phyloP scores from a whole-genome alignment of 2,888 invertebrate genomes.

The Parnassius mnemosyne region DNA sequence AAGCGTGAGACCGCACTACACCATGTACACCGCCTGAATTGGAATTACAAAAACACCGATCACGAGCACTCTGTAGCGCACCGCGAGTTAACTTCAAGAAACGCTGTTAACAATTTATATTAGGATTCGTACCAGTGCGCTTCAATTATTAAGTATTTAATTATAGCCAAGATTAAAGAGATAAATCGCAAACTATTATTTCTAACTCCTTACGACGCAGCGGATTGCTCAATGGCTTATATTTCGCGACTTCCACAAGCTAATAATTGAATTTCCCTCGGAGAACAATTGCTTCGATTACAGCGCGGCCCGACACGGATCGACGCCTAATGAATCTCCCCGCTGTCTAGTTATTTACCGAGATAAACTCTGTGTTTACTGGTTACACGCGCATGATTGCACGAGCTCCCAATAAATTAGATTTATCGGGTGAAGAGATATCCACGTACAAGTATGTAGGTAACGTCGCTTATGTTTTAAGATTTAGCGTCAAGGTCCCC shows the following conservation, averaged over 20 bases:
- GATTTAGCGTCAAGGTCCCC: conserved; percentile 25
- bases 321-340: conserved; percentile 78
- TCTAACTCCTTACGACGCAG: conserved; percentile 65
- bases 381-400: conserved; percentile 76
- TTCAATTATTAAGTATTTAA: conserved; percentile 75
- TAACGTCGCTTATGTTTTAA: conserved; percentile 31
- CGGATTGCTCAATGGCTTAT: conserved; percentile 67
- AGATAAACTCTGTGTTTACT: conserved; percentile 77
- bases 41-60: conserved; percentile 68
- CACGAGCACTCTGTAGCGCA: conserved; percentile 64
- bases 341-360: conserved; percentile 76
- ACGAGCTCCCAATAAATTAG: conserved; percentile 76
- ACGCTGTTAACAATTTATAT: conserved; percentile 59
- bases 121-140: conserved; percentile 48
- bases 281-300: conserved; percentile 79
- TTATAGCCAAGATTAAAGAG: conserved; percentile 60
- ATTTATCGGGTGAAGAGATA: conserved; percentile 54
- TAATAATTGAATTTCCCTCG: conserved; percentile 75
- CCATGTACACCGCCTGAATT: conserved; percentile 57
- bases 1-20: conserved; percentile 73
- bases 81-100: conserved; percentile 37
- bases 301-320: conserved; percentile 69
- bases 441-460: conserved; percentile 36
- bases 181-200: conserved; percentile 73
- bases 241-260: conserved; percentile 51